Evolutionary conservation across 1,140 invertebrate genomes (phyloP), one percentile per base, ranked within the genome.

Genomic region (Pomacea maculata): DNA sequence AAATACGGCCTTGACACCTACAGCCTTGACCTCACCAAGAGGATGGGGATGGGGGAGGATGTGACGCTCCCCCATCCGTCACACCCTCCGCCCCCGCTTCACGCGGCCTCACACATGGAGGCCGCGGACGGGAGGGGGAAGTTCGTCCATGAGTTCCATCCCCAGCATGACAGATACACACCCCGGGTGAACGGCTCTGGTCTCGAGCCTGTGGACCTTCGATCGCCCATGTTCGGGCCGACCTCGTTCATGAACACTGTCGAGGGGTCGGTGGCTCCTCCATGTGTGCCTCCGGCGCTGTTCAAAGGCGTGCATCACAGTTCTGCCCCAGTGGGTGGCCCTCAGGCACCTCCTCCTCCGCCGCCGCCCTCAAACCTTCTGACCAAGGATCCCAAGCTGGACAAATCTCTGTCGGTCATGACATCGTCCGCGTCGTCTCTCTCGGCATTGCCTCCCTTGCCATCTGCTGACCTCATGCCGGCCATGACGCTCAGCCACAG

Each of bases 1-100:
- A 89, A 88, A 75, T 89, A 88, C 82, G 87, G 88, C 55, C 85
- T 87, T 75, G 88, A 89, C 76, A 80, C 86, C n/a, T 91, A 91
- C 81, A 86, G 89, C 72, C 80, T 90, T 21, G 89, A 90, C 81
- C 83, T 90, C 72, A 86, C 85, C 68, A 90, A 90, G 83, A 88
- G 88, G 75, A 87, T 87, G 17, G 88, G 89, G 63, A 88, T 87
- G 73, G 85, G 84, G 74, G 88, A 89, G 57, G 88, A 88, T 54
- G 79, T 85, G 57, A 75, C 85, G 19, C 19, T 68, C 87, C 79
- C 78, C 81, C 74, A 86, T 84, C 76, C 86, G 87, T 63, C 81
- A 84, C 80, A 80, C 85, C 65, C 78, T 84, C 75, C 80, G 80
- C 54, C 80, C 85, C 64, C 85, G 83, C 52, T 68, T 61, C 70